These are phyloP conservation scores for Limnephilus marmoratus DNA, from an alignment of 2,888 invertebrate genomes.

Conservation along the genomic window DNA sequence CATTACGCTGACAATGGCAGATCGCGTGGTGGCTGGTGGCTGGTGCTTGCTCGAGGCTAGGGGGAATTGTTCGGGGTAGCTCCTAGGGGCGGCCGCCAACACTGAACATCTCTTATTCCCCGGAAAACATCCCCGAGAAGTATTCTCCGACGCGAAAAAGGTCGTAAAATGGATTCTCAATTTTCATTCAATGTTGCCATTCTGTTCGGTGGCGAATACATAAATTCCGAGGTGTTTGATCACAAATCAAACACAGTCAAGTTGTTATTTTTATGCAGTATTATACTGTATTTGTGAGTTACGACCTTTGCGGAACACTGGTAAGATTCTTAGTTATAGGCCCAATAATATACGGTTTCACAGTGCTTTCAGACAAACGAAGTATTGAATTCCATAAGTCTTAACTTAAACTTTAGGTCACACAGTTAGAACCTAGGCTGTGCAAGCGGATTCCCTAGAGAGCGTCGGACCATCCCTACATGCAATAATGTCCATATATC, in stretches of 20 bases:
- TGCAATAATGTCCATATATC: no score
- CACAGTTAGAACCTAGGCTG: no score
- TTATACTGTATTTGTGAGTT: background rate
- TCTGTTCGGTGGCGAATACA: background rate
- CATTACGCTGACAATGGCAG: conserved; percentile 28
- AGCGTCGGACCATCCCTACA: no score
- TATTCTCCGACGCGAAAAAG: background rate
- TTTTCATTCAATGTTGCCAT: conserved; percentile 26
- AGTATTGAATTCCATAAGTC: no score
- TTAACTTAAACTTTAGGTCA: no score
- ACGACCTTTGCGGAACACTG: background rate
- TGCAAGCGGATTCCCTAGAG: no score
- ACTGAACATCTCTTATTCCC: conserved; percentile 16
- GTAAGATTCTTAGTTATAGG: background rate
- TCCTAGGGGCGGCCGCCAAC: conserved; percentile 3
- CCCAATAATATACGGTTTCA: no score
- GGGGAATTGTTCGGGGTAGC: background rate
- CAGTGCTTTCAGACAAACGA: no score
- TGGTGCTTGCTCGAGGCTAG: background rate
- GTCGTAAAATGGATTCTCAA: conserved; percentile 21
- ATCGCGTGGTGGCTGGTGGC: background rate
- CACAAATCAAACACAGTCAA: background rate
- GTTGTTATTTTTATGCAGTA: background rate
- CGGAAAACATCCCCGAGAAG: conserved; percentile 8
- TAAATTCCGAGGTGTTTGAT: background rate